phyloP scores from a whole-genome alignment of 2,888 invertebrate species.

The Hedychridium roseum region DNA sequence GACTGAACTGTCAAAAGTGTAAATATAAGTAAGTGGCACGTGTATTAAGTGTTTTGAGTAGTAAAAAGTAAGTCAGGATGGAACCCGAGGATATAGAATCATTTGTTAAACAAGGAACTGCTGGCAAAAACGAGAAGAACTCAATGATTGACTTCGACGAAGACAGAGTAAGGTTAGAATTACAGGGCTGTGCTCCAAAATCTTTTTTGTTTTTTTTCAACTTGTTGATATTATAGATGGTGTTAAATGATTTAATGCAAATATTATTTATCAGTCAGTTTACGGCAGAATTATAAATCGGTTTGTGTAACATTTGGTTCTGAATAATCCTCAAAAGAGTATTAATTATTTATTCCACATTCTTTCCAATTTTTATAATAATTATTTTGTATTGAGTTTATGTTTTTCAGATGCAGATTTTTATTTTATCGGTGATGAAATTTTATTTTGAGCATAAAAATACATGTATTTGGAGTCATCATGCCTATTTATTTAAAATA shows the following conservation, averaged over 20 bases:
- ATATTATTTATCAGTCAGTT: background rate
- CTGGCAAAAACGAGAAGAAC: slow-evolving; percentile 29
- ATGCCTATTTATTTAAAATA: too few relatives aligned
- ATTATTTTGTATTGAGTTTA: too few relatives aligned
- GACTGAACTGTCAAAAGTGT: too few relatives aligned
- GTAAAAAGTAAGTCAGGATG: slow-evolving; percentile 21
- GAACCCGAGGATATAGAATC: slow-evolving; percentile 33
- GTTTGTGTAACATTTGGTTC: background rate
- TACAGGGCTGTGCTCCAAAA: slow-evolving; percentile 15
- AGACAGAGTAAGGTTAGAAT: slow-evolving; percentile 58
- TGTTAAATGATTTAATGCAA: background rate
- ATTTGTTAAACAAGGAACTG: slow-evolving; percentile 17
- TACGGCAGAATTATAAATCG: background rate
- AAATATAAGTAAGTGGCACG: too few relatives aligned
- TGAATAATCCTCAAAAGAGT: background rate
- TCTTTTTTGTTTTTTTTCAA: slow-evolving; percentile 1
- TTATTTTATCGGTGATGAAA: too few relatives aligned
- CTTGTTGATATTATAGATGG: background rate
- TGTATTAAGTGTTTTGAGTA: too few relatives aligned
- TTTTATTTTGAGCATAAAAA: too few relatives aligned
- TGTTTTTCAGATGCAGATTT: too few relatives aligned
- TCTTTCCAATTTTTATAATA: too few relatives aligned
- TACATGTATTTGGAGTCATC: too few relatives aligned
- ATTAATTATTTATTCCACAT: slow-evolving; percentile 7
- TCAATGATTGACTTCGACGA: slow-evolving; percentile 49